These are phyloP conservation scores for Brachyhypopomus gauderio DNA, from an alignment of 2,113 vertebrate genomes.

Conservation along the genomic window DNA sequence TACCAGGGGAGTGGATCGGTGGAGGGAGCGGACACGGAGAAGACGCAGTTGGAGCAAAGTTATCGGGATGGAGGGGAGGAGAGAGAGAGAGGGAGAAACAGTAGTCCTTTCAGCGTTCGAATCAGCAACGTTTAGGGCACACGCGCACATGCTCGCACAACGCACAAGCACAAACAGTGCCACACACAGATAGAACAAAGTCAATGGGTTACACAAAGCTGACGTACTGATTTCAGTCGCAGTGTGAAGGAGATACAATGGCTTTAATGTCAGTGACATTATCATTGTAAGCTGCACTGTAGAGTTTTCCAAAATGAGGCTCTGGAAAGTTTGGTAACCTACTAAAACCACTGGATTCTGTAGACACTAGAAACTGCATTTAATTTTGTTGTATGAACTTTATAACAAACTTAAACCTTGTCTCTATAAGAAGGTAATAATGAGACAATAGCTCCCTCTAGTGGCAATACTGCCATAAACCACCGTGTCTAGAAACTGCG, in stretches of 20 bases:
- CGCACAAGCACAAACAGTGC: background rate
- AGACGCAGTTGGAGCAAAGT: constrained; percentile 79
- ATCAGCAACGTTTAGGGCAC: constrained; percentile 81
- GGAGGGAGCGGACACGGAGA: constrained; percentile 72
- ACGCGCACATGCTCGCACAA: background rate
- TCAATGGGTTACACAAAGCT: background rate
- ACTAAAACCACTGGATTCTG: background rate
- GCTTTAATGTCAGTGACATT: background rate
- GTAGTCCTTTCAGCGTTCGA: constrained; percentile 74
- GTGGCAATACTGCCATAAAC: background rate
- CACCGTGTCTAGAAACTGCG: too few species aligned
- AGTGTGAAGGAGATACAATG: background rate
- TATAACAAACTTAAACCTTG: background rate
- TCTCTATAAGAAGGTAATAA: background rate
- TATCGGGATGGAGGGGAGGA: constrained; percentile 61
- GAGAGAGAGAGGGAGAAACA: constrained; percentile 65
- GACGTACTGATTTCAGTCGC: background rate
- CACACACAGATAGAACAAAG: background rate
- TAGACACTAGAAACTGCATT: background rate
- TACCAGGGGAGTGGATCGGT: constrained; percentile 55
- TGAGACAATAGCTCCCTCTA: constrained; percentile 28
- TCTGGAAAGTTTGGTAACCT: background rate
- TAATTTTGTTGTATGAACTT: background rate
- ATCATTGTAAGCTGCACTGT: constrained; percentile 18
- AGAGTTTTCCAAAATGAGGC: background rate